Base-by-base conservation (phyloP, 1,140 invertebrate genomes). In the Caenorhabditis briggsae region DNA sequence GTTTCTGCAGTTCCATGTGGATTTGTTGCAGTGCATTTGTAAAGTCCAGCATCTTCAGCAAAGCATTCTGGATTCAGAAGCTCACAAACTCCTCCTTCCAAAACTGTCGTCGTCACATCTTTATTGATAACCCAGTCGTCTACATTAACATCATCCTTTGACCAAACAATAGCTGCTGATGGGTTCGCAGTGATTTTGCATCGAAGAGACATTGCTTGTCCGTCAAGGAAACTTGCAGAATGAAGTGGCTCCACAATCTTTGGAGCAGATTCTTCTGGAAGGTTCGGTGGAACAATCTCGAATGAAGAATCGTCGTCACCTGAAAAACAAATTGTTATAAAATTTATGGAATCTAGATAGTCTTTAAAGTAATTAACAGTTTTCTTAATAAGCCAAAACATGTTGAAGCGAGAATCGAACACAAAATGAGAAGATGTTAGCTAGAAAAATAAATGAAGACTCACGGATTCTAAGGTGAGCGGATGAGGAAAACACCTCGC, bases 161-260 rank as follows among this genome's bases (percentile, higher is more conserved):
- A 84, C 86, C 86, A 87, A 7, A 58, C 83, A 25, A 87, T 65
- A 3, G 65, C 83, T 58, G 86, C 86, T 33, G 86, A 87, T 43
- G 86, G 86, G 48, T 23, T 64, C 1, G 86, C 86, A 23, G 58
- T 56, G 65, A 87, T 87, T 53, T 87, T 84, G 59, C 86, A 87
- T 56, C 83, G 64, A 59, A 87, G 86, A n/a, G 61, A 85, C 86
- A 87, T 87, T 53, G 82, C 18, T 82, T 83, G 65, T 33, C 86
- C 86, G 58, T 87, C 86, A 18, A 82, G 12, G 46, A 87, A 74
- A n/a, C 23, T 78, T 2, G 56, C 59, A 25, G 86, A 87, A 23
- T 87, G 86, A 16, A 87, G 43, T 56, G 86, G 86, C n/a, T 70
- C 83, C 23, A 87, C 58, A 55, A 87, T 87, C 55, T 87, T 87